Evolutionary conservation across 2,113 vertebrate genomes (phyloP), one percentile per base, ranked within the genome.

Genomic region (Phodopus roborovskii): DNA sequence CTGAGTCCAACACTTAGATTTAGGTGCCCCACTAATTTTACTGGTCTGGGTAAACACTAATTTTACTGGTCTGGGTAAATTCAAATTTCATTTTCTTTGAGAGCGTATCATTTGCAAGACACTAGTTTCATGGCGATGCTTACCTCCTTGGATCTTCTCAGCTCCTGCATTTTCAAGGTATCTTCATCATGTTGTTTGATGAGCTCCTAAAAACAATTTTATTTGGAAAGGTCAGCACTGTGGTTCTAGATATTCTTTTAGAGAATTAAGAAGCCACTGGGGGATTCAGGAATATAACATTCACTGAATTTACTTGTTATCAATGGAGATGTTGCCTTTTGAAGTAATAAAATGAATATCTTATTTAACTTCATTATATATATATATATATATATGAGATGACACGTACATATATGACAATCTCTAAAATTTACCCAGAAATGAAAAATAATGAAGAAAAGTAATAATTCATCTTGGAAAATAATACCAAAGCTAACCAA

Each of bases 201-300:
- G 70, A 97, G 94, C n/a, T 95, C 97, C 98, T 98, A 58, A 81
- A 95, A 96, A 88, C 50, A 95, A 87, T 82, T 96, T 94, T 66
- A 88, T 97, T 92, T 79, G 45, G 96, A 91, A 95, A 83, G 5
- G 10, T 97, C 83, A 94, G 53, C 24, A 17, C 26, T 60, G 16
- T 20, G 7, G 39, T 88, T 93, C 74, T 97, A 84, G 45, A 30
- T 91, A 17, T 91, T 94, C 30, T 93, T 91, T 91, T 22, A 70
- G 58, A 92, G 87, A 94, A 88, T 60, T 92, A 88, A 91, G 74
- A 79, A 92, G 68, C 30, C 12, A 60, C 53, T 39, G 30, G 50
- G 90, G 28, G n/a, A 85, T 68, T 88, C 19, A 60, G 53, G 68
- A 85, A 77, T 93, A 45, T 30, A 92, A 87, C 92, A 92, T 50